A percentile compares a stretch with the other conserved stretches of the same genome.
Conservation (phyloP, 2,888 invertebrate genomes). For the Mechanitis mazaeus region DNA sequence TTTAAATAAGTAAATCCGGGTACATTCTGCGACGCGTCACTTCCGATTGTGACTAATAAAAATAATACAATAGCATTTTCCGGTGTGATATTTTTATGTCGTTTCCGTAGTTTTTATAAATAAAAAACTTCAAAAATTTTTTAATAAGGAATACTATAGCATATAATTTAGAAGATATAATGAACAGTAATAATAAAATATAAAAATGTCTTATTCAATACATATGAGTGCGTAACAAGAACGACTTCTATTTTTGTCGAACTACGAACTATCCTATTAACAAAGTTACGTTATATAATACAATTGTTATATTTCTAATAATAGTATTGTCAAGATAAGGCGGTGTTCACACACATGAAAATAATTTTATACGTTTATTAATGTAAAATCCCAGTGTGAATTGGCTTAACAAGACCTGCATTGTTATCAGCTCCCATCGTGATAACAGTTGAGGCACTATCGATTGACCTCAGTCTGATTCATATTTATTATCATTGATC, state of each 20-base stretch:
- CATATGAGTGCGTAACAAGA: conserved; percentile 11
- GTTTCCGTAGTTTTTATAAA: no score
- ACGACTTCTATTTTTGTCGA: conserved; percentile 17
- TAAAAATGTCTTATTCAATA: conserved; percentile 9
- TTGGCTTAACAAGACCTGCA: conserved; percentile 1
- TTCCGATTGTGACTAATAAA: no score
- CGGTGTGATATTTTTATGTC: no score
- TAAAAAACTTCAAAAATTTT: no score
- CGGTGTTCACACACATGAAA: background rate
- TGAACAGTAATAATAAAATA: no score
- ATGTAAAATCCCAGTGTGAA: no score
- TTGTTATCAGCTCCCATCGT: conserved; percentile 13
- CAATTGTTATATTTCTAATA: conserved; percentile 11
- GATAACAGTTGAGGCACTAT: conserved; percentile 29
- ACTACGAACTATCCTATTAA: conserved; percentile 18
- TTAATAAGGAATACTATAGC: no score
- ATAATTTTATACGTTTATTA: background rate
- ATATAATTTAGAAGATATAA: no score
- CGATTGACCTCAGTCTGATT: conserved; percentile 46
- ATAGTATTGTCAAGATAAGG: background rate
- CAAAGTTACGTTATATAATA: conserved; percentile 17
- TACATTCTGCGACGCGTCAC: no score
- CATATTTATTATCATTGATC: conserved; percentile 47
- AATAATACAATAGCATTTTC: no score
- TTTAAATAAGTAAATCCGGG: no score